Evolutionary conservation across 2,797 vertebrate genomes (phyloP), one percentile per base, ranked within the genome.

Genomic region (Heterohyrax brucei): DNA sequence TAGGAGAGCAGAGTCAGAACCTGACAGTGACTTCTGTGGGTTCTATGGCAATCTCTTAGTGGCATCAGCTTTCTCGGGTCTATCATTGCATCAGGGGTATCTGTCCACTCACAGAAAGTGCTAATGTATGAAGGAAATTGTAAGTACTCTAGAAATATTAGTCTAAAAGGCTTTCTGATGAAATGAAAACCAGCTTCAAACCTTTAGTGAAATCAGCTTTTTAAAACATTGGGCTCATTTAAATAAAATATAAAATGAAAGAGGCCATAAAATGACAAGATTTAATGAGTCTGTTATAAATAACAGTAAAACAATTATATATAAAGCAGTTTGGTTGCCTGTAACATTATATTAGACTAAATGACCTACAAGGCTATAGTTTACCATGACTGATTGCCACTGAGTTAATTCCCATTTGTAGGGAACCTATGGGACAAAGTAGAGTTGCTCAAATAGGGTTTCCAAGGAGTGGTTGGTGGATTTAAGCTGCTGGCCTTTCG

Each of bases 291-390:
- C 95, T 96, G 81, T 93, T 97, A 77, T 93, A 30, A 81, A 77
- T 96, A 96, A 86, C 85, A 95, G 12, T 75, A 93, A 96, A 89
- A 95, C n/a, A 95, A 81, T 94, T 95, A 30, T 77, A 87, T 88
- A 93, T 73, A 96, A 96, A 95, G n/a, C 81, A 94, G 87, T 95
- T 89, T 95, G 93, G 96, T 95, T 96, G 89, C 72, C 92, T 96
- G 70, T 96, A 97, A 97, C 95, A 96, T 97, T 91, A 94, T 95
- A 73, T 91, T 95, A 87, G 61, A 81, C 28, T 77, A 94, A 96
- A 95, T 97, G 89, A 91, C 24, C 93, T 91, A 16, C 6, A 48
- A 84, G n/a, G 44, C 22, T 80, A 68, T 94, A 39, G 22, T 72
- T 91, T 89, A 94, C 19, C 66, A 95, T 39, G 18, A 56, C 53